Evolutionary conservation across 2,797 vertebrate species (phyloP), one percentile per base, ranked within the genome.

Genomic region (Neoniphon sammara): DNA sequence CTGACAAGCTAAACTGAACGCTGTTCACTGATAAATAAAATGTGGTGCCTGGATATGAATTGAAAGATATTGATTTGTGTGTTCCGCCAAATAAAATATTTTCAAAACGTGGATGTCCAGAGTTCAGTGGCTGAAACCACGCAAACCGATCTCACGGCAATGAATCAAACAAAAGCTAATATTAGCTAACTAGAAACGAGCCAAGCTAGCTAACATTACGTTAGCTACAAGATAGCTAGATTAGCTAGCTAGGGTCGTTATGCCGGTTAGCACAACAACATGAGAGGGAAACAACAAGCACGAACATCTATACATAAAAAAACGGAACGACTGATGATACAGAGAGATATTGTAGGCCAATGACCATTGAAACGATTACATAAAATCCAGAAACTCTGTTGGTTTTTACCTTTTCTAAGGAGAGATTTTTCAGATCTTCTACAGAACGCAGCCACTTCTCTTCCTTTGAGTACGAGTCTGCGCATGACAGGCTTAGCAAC

Each of bases 251-350:
- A 86, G 78, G 25, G 87, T 34, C 17, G 25, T 27, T 21, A 81
- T 74, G 75, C 92, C 91, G 92, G 92, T 87, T 90, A 91, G 89
- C 88, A 91, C 59, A 89, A 90, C 83, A 89, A 84, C 73, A 69
- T 4, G 72, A 59, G 54, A 58, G 70, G 20, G 71, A 50, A 34
- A 20, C 59, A 39, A 30, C 56, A 1, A n/a, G 15, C 1, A 2
- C 4, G 0, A 18, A 10, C 30, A 56, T 34, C 54, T 31, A 31
- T 31, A 56, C 30, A 30, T 2, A 56, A 31, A 30, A 31, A 56
- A 1, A 14, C 12, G 53, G n/a, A 25, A 57, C 0, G 12, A 52
- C 12, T 53, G 7, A 5, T 46, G 20, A 20, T 17, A 34, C 31
- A 34, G 31, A 7, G 31, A 5, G 5, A 8, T 2, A 7, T 21